Percentiles rank a stretch among this genome's conserved stretches.
Conservation (phyloP, 2,888 invertebrate species). For the Neoitamus cyanurus region DNA sequence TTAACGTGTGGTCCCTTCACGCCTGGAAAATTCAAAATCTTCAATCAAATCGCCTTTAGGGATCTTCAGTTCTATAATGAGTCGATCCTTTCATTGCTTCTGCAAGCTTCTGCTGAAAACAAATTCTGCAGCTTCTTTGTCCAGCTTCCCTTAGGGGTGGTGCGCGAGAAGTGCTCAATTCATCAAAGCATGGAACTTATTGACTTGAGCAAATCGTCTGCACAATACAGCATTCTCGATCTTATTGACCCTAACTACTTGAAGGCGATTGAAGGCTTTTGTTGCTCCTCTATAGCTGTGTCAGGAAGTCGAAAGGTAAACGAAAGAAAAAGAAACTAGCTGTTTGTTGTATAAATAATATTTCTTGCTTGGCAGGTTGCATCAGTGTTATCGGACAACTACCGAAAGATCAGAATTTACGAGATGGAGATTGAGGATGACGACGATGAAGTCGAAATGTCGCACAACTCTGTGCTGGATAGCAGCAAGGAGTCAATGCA, state of each 20-base stretch:
- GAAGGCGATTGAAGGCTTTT: conserved; percentile 75
- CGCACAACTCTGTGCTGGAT: conserved; percentile 61
- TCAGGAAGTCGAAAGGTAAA: conserved; percentile 75
- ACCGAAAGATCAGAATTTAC: conserved; percentile 83
- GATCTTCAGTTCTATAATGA: conserved; percentile 81
- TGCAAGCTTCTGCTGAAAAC: conserved; percentile 70
- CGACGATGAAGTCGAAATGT: conserved; percentile 80
- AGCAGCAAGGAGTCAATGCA: conserved; percentile 63
- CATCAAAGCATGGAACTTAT: conserved; percentile 58
- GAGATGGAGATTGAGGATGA: conserved; percentile 95
- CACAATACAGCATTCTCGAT: conserved; percentile 68
- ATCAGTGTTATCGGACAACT: conserved; percentile 83
- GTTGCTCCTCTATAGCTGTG: conserved; percentile 79
- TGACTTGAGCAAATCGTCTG: conserved; percentile 57
- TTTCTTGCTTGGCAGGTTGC: conserved; percentile 70
- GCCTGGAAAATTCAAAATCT: conserved; percentile 55
- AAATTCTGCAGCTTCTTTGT: conserved; percentile 68
- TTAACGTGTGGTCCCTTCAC: conserved; percentile 67
- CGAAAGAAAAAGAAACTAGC: no score
- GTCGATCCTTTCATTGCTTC: conserved; percentile 75
- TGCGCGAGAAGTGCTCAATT: conserved; percentile 66
- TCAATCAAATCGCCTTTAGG: conserved; percentile 68
- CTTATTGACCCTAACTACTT: conserved; percentile 69
- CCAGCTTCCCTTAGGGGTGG: conserved; percentile 65
- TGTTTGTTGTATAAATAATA: background rate